A percentile compares a stretch with the other conserved stretches of the same genome.
Conservation (phyloP, 2,113 vertebrate genomes). For the Ceuthmochares aereus region DNA sequence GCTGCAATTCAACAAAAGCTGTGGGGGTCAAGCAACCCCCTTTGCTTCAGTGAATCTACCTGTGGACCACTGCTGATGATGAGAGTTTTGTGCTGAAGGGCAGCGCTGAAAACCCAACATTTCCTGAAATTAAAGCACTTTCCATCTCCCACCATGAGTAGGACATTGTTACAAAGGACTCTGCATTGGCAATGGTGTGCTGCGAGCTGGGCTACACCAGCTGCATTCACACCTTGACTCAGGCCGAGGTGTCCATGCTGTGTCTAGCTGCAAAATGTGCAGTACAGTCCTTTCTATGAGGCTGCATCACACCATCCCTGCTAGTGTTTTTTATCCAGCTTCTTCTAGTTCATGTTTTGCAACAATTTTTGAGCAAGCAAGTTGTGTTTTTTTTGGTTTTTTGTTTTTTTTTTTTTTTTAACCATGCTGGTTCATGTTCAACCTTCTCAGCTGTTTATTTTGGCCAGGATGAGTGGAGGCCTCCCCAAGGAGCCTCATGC, state of each 20-base stretch:
- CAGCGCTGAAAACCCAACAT: background rate
- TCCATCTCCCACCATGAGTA: background rate
- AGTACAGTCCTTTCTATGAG: background rate
- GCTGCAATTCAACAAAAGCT: background rate
- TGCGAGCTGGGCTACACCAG: background rate
- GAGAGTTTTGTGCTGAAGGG: background rate
- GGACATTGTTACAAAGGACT: background rate
- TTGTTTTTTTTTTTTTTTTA: background rate
- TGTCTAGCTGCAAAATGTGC: background rate
- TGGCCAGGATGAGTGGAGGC: background rate
- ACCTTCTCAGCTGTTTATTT: background rate
- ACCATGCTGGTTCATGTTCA: background rate
- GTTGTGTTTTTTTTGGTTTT: background rate
- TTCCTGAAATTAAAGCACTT: background rate
- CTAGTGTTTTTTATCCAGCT: background rate
- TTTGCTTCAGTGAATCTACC: background rate
- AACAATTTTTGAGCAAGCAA: background rate
- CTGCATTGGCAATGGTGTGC: background rate
- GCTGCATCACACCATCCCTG: background rate
- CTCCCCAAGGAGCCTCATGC: background rate
- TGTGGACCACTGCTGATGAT: rapidly evolving
- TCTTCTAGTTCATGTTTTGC: background rate
- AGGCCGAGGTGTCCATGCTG: background rate
- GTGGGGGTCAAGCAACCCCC: rapidly evolving
- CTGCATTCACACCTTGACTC: background rate